These are phyloP conservation scores for Momotus momota DNA, from an alignment of 2,797 vertebrate species.

Conservation along the genomic window DNA sequence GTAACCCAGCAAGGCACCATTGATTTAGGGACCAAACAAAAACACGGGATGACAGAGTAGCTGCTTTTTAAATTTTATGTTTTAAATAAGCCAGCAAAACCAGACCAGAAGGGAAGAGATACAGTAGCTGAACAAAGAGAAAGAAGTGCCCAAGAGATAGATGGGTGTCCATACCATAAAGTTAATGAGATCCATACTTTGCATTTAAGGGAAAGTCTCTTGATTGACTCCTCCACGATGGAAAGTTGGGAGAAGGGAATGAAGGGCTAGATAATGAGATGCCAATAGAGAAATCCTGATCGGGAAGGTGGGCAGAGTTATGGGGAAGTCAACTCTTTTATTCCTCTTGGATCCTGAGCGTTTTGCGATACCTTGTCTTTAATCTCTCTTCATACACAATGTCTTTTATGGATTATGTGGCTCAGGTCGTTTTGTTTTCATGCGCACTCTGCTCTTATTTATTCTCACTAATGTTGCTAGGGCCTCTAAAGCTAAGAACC, in stretches of 20 bases:
- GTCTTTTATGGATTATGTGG: not conserved
- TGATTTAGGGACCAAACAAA: constrained; percentile 24
- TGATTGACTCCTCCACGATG: not conserved
- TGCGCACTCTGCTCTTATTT: not conserved
- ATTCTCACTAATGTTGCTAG: not conserved
- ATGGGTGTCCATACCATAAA: not conserved
- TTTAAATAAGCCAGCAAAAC: constrained; percentile 18
- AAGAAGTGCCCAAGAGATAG: not conserved
- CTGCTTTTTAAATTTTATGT: constrained; percentile 13
- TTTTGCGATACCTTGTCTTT: not conserved
- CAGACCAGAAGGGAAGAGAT: not conserved
- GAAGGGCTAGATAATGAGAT: not conserved
- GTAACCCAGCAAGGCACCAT: constrained; percentile 9
- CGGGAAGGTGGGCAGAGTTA: not conserved
- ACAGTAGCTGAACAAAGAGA: not conserved
- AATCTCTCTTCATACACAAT: not conserved
- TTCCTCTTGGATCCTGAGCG: not conserved
- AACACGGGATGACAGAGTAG: not conserved
- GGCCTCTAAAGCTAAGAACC: not conserved
- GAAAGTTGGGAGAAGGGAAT: not conserved
- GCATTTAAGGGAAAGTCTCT: not conserved
- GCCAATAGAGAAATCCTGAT: not conserved
- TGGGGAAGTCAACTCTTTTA: not conserved
- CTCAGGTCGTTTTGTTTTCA: not conserved
- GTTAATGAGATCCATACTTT: not conserved